Percentiles rank a stretch among this genome's conserved stretches.
phyloP scores from a whole-genome alignment of 2,797 vertebrate species.

The Florisuga fusca region DNA sequence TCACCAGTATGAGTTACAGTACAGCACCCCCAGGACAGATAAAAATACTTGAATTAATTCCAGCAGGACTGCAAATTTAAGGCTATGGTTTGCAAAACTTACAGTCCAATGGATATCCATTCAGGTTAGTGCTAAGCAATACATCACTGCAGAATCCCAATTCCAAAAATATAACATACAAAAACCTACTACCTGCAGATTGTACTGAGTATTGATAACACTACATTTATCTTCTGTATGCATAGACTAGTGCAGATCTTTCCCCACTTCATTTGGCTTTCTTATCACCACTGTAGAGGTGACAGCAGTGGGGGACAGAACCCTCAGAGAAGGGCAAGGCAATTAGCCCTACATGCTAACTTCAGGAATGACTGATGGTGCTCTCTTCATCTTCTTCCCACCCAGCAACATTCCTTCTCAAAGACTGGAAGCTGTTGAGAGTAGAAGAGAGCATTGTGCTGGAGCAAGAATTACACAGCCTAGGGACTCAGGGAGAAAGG shows the following conservation, averaged over 20 bases:
- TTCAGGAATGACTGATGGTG: not conserved
- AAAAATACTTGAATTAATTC: not conserved
- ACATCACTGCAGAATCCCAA: not conserved
- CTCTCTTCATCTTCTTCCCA: not conserved
- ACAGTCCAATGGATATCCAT: not conserved
- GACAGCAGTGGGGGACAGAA: not conserved
- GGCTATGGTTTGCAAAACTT: not conserved
- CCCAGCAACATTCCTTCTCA: not conserved
- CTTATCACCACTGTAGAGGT: not conserved
- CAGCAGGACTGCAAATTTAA: not conserved
- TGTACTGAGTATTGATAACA: not conserved
- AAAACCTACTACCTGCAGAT: not conserved
- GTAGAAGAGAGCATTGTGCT: not conserved
- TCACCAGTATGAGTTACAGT: not conserved
- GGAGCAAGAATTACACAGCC: not conserved
- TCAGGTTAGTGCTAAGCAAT: not conserved
- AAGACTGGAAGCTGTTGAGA: not conserved
- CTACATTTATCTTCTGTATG: not conserved
- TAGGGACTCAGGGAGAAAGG: not conserved
- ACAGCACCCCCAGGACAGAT: not conserved
- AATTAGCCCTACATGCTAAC: not conserved
- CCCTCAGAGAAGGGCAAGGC: not conserved
- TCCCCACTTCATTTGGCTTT: not conserved
- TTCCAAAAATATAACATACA: fast-evolving
- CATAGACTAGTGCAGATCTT: not conserved